phyloP scores from a whole-genome alignment of 2,113 vertebrate species.

The Misgurnus anguillicaudatus region DNA sequence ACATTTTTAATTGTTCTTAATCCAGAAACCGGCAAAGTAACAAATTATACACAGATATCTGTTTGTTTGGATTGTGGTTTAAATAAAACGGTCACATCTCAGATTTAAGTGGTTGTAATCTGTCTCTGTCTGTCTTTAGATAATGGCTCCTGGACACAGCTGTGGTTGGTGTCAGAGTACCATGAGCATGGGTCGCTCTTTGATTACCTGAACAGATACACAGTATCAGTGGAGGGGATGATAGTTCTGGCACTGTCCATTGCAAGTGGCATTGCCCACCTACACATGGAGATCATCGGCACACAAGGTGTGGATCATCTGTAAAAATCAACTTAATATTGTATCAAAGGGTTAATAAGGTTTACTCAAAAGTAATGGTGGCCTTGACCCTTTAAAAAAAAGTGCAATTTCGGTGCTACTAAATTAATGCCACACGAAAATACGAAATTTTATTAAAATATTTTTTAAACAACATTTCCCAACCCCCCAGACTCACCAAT shows the following conservation, averaged over 20 bases:
- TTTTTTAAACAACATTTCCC: no score
- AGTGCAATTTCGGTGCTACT: no score
- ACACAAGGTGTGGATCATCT: constrained; percentile 83
- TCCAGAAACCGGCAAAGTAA: no score
- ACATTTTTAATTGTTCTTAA: no score
- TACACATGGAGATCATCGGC: constrained; percentile 98
- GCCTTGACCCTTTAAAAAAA: no score
- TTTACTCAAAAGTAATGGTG: no score
- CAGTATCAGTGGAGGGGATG: constrained; percentile 85
- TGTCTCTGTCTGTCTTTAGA: constrained; percentile 71
- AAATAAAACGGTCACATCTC: not conserved
- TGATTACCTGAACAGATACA: constrained; percentile 91
- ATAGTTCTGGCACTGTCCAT: constrained; percentile 83
- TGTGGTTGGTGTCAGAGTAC: constrained; percentile 98
- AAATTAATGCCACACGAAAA: no score
- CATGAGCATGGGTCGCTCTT: constrained; percentile 95
- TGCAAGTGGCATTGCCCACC: constrained; percentile 92
- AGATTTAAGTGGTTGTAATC: not conserved
- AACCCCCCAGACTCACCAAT: no score
- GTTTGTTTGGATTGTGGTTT: not conserved
- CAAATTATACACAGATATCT: no score
- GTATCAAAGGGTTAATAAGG: no score
- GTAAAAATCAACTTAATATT: not conserved
- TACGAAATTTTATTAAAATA: no score
- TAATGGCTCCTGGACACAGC: constrained; percentile 96